Percentiles rank a stretch among this genome's conserved stretches.
Evolutionary conservation across 2,113 vertebrate species (phyloP).

Genomic region (Oreochromis spilurus): DNA sequence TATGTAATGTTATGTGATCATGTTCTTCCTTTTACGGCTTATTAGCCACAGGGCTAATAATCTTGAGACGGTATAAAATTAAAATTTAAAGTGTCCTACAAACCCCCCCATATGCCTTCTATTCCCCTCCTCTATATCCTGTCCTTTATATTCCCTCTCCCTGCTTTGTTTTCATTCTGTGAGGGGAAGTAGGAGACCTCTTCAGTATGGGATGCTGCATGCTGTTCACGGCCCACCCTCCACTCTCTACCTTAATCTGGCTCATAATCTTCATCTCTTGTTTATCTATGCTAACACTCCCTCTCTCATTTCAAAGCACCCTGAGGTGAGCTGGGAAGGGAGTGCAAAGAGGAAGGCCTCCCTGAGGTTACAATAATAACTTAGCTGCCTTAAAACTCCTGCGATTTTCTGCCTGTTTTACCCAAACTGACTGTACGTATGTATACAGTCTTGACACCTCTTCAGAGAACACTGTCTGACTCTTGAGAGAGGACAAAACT

Average conservation of each 20-base stretch:
- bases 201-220: conserved; percentile 36
- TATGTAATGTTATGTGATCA: neutral
- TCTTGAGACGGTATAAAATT: neutral
- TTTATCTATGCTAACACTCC: conserved; percentile 52
- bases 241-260: neutral
- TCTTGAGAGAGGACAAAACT: conserved; percentile 41
- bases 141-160: neutral
- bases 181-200: conserved; percentile 29
- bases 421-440: neutral
- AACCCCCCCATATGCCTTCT: neutral
- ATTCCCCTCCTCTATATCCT: neutral
- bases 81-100: neutral
- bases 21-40: neutral
- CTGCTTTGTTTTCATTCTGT: conserved; percentile 42
- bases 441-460: neutral
- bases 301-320: conserved; percentile 65
- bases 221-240: neutral
- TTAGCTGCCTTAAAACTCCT: conserved; percentile 9
- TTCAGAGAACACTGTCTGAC: conserved; percentile 10
- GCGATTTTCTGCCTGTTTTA: conserved; percentile 32
- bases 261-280: conserved; percentile 40
- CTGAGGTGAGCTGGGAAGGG: conserved; percentile 28
- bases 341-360: conserved; percentile 45
- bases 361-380: conserved; percentile 63
- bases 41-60: neutral